These are phyloP conservation scores for Seriola dumerili DNA, from an alignment of 2,113 vertebrate species.

Conservation along the genomic window DNA sequence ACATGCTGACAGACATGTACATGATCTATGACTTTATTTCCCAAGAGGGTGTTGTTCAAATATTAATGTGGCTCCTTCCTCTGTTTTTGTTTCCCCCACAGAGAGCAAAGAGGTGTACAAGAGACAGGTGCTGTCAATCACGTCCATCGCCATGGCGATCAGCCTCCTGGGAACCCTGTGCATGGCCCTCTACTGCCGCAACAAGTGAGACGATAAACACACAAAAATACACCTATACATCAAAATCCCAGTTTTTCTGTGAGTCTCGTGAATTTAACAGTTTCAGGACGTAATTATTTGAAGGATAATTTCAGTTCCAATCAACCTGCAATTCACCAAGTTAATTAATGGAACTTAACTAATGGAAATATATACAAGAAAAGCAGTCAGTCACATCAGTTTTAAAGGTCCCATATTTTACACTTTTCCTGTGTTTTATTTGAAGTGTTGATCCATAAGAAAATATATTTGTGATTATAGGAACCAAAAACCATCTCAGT, in stretches of 20 bases:
- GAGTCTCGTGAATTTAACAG: not conserved
- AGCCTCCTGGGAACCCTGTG: constrained; percentile 95
- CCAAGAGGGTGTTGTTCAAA: constrained; percentile 35
- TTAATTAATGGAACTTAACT: no score
- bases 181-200: constrained; percentile 97
- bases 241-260: not conserved
- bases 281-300: not conserved
- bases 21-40: constrained; percentile 40
- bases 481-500: no score
- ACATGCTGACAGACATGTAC: not conserved
- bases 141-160: constrained; percentile 95
- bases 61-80: constrained; percentile 49
- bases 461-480: no score
- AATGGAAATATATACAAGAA: no score
- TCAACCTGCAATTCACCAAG: no score
- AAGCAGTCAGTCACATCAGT: no score
- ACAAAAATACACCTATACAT: not conserved
- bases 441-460: no score
- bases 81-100: constrained; percentile 78
- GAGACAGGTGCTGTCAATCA: constrained; percentile 97
- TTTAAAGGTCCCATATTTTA: no score
- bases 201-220: constrained; percentile 86
- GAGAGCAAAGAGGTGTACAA: constrained; percentile 98
- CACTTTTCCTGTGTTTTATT: no score
- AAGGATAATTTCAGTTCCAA: no score